phyloP scores from a whole-genome alignment of 2,797 vertebrate species.

The Pteronotus mesoamericanus region DNA sequence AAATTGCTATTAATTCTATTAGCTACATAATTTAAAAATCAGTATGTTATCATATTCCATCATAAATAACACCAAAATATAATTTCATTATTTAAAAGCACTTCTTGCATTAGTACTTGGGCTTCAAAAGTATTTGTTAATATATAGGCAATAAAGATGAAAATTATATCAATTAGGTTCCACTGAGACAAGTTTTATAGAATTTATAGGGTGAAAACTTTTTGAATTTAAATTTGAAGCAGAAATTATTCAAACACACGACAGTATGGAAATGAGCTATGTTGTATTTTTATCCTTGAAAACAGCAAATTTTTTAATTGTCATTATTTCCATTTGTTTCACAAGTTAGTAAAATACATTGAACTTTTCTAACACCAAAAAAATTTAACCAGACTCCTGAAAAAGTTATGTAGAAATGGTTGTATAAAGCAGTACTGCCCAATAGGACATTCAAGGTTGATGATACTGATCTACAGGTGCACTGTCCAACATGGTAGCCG shows the following conservation, averaged over 20 bases:
- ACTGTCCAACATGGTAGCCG: background rate
- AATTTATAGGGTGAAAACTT: background rate
- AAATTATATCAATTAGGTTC: background rate
- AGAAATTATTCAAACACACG: background rate
- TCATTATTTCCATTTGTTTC: slow-evolving; percentile 13
- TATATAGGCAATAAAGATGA: background rate
- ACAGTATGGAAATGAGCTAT: background rate
- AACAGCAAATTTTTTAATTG: background rate
- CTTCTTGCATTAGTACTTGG: background rate
- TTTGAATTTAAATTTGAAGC: slow-evolving; percentile 19
- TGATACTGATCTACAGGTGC: background rate
- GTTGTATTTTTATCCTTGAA: background rate
- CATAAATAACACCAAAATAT: slow-evolving; percentile 34
- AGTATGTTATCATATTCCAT: background rate
- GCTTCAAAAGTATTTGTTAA: slow-evolving; percentile 24
- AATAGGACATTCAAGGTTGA: background rate
- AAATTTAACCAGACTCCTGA: background rate
- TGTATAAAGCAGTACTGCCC: background rate
- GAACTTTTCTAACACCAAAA: background rate
- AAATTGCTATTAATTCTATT: slow-evolving; percentile 1
- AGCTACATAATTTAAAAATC: slow-evolving; percentile 11
- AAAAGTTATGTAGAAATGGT: background rate
- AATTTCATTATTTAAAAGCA: background rate
- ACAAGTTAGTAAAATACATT: background rate
- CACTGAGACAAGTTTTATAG: background rate